Evolutionary conservation across 2,113 vertebrate genomes (phyloP).

Genomic region (Hystrix brachyura): DNA sequence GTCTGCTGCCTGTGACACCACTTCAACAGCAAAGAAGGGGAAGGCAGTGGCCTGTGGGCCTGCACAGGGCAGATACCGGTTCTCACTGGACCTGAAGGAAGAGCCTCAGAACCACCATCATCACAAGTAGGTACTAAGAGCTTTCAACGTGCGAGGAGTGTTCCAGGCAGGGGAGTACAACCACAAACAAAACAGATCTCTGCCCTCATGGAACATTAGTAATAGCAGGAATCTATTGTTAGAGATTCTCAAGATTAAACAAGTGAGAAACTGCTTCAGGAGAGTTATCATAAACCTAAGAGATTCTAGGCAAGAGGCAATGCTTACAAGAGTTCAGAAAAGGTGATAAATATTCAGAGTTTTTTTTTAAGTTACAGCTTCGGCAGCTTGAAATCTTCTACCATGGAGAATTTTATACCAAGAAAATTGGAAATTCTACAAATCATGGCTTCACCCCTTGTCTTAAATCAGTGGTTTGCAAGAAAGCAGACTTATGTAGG

Average conservation of each 20-base stretch:
- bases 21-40: background rate
- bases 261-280: background rate
- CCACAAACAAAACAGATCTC: background rate
- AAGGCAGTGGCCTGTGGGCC: background rate
- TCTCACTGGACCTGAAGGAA: background rate
- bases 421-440: background rate
- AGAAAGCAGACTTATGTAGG: too few species aligned
- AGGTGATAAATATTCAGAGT: slow-evolving; percentile 22
- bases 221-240: background rate
- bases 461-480: too few species aligned
- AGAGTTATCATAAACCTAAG: background rate
- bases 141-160: background rate
- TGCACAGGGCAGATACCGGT: background rate
- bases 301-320: slow-evolving; percentile 26
- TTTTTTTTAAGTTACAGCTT: slow-evolving; percentile 35
- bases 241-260: slow-evolving; percentile 5
- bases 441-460: background rate
- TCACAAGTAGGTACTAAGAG: background rate
- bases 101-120: background rate
- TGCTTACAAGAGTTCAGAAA: background rate
- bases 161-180: background rate
- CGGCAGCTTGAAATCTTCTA: slow-evolving; percentile 45
- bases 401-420: background rate
- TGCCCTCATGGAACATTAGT: background rate
- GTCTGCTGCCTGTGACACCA: background rate